Conservation (phyloP, 1,140 invertebrate species). For the Metaphire vulgaris region DNA sequence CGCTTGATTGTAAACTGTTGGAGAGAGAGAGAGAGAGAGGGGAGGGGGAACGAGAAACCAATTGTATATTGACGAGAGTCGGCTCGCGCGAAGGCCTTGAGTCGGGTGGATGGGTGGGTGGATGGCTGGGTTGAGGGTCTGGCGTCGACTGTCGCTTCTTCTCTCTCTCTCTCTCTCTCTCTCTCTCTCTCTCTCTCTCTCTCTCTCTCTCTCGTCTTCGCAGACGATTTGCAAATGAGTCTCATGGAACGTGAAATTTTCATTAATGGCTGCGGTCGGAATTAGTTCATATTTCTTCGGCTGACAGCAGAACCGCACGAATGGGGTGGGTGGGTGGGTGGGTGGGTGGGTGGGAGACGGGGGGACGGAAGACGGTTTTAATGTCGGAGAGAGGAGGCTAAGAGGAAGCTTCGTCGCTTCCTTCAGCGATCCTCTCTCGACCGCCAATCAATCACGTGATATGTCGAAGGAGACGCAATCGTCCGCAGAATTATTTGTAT, state of each 20-base stretch:
- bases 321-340: background rate
- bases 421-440: background rate
- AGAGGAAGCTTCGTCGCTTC: background rate
- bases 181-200: background rate
- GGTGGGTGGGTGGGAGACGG: slow-evolving; percentile 1
- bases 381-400: background rate
- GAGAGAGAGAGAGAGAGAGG: no score
- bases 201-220: background rate
- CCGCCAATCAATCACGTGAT: background rate
- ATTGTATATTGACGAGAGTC: no score
- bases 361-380: no score
- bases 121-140: no score
- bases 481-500: background rate
- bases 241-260: background rate
- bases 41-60: no score
- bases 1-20: no score
- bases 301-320: background rate
- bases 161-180: background rate
- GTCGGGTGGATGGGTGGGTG: no score
- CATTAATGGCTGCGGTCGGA: background rate
- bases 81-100: no score
- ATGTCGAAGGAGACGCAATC: background rate
- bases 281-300: background rate
- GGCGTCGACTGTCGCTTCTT: no score
- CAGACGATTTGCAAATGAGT: slow-evolving; percentile 2